phyloP scores from a whole-genome alignment of 1,140 invertebrate species.

The Bactericera cockerelli region DNA sequence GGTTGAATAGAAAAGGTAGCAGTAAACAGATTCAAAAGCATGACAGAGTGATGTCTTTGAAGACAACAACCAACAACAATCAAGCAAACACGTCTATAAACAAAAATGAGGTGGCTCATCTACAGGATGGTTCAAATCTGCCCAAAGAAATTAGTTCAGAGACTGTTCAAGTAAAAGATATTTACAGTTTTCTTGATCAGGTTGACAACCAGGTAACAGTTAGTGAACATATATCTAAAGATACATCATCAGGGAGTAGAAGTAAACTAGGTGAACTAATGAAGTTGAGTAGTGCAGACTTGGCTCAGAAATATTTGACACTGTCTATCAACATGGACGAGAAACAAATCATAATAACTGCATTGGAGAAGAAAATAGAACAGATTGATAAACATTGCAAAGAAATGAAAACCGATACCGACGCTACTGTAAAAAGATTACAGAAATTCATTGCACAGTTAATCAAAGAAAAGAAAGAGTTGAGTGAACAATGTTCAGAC shows the following conservation, averaged over 20 bases:
- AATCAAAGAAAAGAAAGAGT: conserved; percentile 44
- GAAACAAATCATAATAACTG: conserved; percentile 28
- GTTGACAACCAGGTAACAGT: conserved; percentile 16
- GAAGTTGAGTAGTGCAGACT: conserved; percentile 19
- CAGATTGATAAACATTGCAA: conserved; percentile 30
- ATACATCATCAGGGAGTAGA: conserved; percentile 1
- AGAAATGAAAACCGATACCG: conserved; percentile 46
- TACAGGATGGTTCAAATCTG: not conserved
- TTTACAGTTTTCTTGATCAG: conserved; percentile 22
- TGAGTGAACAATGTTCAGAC: conserved; percentile 47
- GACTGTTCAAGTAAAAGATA: conserved; percentile 13
- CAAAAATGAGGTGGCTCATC: not conserved
- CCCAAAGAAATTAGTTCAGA: conserved; percentile 12
- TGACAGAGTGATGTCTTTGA: not conserved
- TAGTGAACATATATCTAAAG: conserved; percentile 5
- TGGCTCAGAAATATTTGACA: conserved; percentile 23
- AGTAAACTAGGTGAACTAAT: conserved; percentile 17
- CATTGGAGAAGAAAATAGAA: conserved; percentile 28
- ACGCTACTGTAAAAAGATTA: conserved; percentile 41
- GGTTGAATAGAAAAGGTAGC: conserved; percentile 13
- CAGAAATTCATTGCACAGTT: conserved; percentile 53
- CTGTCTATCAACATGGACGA: conserved; percentile 32
- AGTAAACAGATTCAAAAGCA: not conserved
- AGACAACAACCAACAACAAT: not conserved
- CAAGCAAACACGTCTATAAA: not conserved